Percentiles rank a stretch among this genome's conserved stretches.
These are phyloP conservation scores for Drosophila ambigua DNA, from an alignment of 1,140 invertebrate genomes.

Conservation along the genomic window DNA sequence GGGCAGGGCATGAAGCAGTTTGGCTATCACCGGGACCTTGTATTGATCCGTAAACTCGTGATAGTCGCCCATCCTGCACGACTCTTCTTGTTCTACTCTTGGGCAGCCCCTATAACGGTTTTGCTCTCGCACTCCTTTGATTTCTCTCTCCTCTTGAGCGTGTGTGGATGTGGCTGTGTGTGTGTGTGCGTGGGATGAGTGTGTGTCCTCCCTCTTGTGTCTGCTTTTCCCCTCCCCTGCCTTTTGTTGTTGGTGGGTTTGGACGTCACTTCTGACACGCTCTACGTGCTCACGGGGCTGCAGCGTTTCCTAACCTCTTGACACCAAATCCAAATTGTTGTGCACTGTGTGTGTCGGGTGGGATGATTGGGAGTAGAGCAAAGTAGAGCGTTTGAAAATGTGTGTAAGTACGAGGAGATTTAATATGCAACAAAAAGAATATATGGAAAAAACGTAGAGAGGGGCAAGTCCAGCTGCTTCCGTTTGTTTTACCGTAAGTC, in stretches of 20 bases:
- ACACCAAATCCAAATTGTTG: conserved; percentile 77
- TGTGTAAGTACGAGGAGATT: conserved; percentile 19
- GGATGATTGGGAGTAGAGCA: conserved; percentile 4
- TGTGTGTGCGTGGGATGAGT: conserved; percentile 11
- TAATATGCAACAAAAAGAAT: conserved; percentile 14
- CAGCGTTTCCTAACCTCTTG: conserved; percentile 75
- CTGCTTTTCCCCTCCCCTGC: conserved; percentile 9
- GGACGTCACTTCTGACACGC: conserved; percentile 16
- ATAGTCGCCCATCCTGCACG: conserved; percentile 76
- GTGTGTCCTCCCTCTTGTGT: conserved; percentile 10
- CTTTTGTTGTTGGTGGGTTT: conserved; percentile 6
- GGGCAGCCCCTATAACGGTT: too few species aligned
- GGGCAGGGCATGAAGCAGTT: conserved; percentile 93
- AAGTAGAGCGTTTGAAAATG: conserved; percentile 16
- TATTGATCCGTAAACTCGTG: conserved; percentile 88
- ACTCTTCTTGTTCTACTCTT: conserved; percentile 2
- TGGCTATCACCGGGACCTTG: conserved; percentile 91
- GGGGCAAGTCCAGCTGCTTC: too few species aligned
- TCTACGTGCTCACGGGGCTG: conserved; percentile 69
- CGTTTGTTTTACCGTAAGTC: too few species aligned
- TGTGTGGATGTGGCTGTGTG: neutral
- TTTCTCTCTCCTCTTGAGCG: conserved; percentile 6
- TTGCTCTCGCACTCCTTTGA: neutral
- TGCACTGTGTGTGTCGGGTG: conserved; percentile 44
- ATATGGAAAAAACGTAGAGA: conserved; percentile 20